Conservation (phyloP, 2,888 invertebrate genomes). For the Stomorhina lunata region DNA sequence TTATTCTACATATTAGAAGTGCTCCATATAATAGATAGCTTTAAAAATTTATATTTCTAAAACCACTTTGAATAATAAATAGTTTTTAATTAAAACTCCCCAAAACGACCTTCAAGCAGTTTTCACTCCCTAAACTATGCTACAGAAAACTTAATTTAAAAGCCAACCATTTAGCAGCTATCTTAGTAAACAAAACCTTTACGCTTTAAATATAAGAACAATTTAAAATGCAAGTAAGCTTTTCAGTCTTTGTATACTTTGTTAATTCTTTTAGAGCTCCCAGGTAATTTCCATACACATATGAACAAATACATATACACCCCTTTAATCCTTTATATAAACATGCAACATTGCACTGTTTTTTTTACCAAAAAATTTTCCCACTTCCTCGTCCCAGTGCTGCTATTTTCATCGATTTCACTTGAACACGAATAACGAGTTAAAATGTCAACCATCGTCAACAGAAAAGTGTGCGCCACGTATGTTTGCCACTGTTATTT, state of each 20-base stretch:
- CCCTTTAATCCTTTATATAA: constrained; percentile 4
- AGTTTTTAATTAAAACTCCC: no score
- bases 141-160: not conserved
- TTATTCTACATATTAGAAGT: no score
- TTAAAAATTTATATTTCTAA: no score
- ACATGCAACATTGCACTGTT: constrained; percentile 1
- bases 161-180: constrained; percentile 8
- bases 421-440: constrained; percentile 4
- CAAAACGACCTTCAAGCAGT: not conserved
- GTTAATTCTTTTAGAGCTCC: constrained; percentile 4
- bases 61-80: no score
- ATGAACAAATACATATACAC: not conserved
- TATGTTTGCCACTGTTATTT: not conserved
- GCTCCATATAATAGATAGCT: no score
- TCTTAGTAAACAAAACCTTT: no score
- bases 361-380: not conserved
- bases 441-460: constrained; percentile 34
- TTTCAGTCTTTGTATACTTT: not conserved
- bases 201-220: no score
- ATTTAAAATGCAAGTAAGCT: no score
- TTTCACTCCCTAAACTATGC: not conserved
- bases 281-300: constrained; percentile 21
- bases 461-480: not conserved
- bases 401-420: not conserved
- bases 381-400: not conserved